These are phyloP conservation scores for Ferdinandea cuprea DNA, from an alignment of 2,888 invertebrate species.

Conservation along the genomic window DNA sequence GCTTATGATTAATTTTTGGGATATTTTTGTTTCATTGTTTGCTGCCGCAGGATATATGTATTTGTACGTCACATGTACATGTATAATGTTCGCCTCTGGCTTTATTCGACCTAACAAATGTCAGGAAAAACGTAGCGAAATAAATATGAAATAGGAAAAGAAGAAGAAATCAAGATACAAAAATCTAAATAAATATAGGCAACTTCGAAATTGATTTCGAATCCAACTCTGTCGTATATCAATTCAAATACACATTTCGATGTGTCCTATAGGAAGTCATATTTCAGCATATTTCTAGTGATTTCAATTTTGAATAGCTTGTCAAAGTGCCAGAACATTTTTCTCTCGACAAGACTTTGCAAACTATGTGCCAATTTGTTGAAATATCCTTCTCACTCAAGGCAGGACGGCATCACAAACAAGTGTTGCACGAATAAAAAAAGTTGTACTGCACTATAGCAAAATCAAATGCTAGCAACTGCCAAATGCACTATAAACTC, in stretches of 20 bases:
- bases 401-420: no score
- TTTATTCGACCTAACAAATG: background rate
- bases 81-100: background rate
- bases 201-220: no score
- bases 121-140: no score
- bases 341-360: background rate
- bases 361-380: conserved; percentile 3
- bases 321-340: conserved; percentile 16
- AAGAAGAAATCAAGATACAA: no score
- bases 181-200: no score
- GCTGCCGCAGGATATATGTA: background rate
- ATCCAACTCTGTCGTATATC: no score
- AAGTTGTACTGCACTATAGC: background rate
- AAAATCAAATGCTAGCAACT: background rate
- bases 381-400: background rate
- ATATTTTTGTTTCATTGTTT: background rate
- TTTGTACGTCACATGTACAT: background rate
- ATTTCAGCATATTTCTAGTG: no score
- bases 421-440: background rate
- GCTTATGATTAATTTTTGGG: conserved; percentile 18
- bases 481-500: conserved; percentile 13
- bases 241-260: no score
- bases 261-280: no score
- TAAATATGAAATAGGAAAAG: no score
- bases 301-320: background rate